phyloP scores from a whole-genome alignment of 2,797 vertebrate genomes.

The Coluber constrictor region DNA sequence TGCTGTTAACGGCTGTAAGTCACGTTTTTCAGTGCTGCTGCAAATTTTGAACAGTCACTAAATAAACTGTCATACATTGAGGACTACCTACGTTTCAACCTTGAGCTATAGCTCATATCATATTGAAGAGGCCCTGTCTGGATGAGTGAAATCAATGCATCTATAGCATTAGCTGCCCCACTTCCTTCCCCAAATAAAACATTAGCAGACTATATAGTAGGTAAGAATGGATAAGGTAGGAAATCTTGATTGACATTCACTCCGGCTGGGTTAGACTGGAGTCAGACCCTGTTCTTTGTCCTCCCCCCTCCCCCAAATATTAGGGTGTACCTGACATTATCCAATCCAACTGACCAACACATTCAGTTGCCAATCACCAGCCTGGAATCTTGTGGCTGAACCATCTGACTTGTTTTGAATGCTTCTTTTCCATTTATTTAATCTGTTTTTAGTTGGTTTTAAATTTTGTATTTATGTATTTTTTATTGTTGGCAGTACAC shows the following conservation, averaged over 20 bases:
- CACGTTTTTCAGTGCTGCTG: no score
- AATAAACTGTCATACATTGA: no score
- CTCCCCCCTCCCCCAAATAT: neutral
- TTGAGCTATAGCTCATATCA: neutral
- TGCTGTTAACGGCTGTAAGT: no score
- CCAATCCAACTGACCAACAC: neutral
- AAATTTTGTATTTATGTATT: no score
- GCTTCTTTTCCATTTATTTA: neutral
- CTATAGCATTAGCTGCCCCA: neutral
- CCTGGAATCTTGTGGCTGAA: neutral
- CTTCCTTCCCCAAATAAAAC: neutral
- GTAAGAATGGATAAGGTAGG: neutral
- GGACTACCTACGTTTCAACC: neutral
- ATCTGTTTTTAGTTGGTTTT: no score
- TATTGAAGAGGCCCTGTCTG: neutral
- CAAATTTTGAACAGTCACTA: no score
- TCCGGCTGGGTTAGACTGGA: neutral
- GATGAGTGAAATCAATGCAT: neutral
- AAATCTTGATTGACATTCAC: neutral
- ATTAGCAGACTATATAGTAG: neutral
- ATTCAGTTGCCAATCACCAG: neutral
- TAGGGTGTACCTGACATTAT: neutral
- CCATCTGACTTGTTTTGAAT: neutral
- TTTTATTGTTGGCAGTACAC: no score
- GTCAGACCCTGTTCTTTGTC: neutral